These are phyloP conservation scores for Orgyia antiqua DNA, from an alignment of 2,888 invertebrate genomes.

Conservation along the genomic window DNA sequence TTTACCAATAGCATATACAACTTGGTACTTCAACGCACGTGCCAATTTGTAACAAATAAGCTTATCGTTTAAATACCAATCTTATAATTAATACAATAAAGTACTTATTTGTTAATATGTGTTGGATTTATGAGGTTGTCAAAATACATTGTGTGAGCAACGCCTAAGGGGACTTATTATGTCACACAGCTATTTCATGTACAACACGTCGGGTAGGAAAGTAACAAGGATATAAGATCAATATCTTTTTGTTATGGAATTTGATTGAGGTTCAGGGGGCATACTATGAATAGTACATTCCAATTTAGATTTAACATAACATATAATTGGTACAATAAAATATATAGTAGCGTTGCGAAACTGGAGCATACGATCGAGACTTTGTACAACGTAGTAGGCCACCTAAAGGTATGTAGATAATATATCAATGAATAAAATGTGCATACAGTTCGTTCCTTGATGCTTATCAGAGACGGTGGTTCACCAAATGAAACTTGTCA, in stretches of 20 bases:
- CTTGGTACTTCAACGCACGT: constrained; percentile 34
- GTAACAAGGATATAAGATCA: constrained; percentile 71
- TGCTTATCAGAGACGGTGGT: constrained; percentile 36
- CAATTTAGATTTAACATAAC: constrained; percentile 16
- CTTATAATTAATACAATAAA: constrained; percentile 21
- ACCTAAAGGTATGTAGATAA: constrained; percentile 15
- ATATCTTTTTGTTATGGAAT: constrained; percentile 49
- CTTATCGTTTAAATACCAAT: constrained; percentile 18
- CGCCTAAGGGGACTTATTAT: constrained; percentile 65
- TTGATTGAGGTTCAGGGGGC: constrained; percentile 49
- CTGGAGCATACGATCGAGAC: constrained; percentile 1
- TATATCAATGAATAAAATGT: constrained; percentile 26
- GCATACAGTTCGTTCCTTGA: constrained; percentile 31
- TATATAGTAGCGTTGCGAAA: constrained; percentile 9
- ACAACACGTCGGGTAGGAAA: constrained; percentile 58
- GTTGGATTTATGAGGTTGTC: constrained; percentile 30
- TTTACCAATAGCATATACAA: constrained; percentile 31
- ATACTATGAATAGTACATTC: constrained; percentile 27
- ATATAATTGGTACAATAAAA: constrained; percentile 9
- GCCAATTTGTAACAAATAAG: constrained; percentile 25
- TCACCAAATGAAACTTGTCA: constrained; percentile 46
- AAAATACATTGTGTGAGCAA: constrained; percentile 46
- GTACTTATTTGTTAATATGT: constrained; percentile 9
- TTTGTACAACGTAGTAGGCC: not conserved
- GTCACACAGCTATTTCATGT: constrained; percentile 64